These are phyloP conservation scores for Phoxinus dragarum DNA, from an alignment of 2,797 vertebrate genomes.

Conservation along the genomic window DNA sequence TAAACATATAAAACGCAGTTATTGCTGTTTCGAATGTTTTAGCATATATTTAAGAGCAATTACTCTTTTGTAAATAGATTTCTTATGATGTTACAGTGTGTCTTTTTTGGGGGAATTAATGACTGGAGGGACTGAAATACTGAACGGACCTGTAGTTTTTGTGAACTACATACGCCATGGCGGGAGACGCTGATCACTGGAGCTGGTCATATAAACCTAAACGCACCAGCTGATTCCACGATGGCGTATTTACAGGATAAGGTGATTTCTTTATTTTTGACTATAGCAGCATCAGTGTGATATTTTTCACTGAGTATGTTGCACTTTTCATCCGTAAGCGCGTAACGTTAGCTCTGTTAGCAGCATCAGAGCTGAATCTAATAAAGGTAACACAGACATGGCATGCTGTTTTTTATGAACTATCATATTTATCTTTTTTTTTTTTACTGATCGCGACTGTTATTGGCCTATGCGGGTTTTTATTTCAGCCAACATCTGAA, in stretches of 20 bases:
- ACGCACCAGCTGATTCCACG: conserved; percentile 60
- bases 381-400: neutral
- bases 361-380: no score
- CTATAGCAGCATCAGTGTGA: neutral
- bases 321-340: neutral
- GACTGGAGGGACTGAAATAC: neutral
- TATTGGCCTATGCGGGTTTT: neutral
- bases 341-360: no score
- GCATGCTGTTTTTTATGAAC: no score
- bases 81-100: neutral
- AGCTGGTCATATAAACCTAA: conserved; percentile 64
- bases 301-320: neutral
- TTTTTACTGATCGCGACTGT: neutral
- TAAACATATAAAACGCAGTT: neutral
- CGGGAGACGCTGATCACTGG: conserved; percentile 63
- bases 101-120: neutral
- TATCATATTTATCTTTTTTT: neutral
- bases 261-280: conserved; percentile 62
- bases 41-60: no score
- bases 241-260: conserved; percentile 79
- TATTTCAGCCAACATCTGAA: neutral
- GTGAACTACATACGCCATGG: conserved; percentile 67
- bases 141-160: conserved; percentile 35
- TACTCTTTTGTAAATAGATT: neutral
- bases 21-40: neutral